phyloP scores from a whole-genome alignment of 2,113 vertebrate genomes.

The Ivindomyrus marchei region DNA sequence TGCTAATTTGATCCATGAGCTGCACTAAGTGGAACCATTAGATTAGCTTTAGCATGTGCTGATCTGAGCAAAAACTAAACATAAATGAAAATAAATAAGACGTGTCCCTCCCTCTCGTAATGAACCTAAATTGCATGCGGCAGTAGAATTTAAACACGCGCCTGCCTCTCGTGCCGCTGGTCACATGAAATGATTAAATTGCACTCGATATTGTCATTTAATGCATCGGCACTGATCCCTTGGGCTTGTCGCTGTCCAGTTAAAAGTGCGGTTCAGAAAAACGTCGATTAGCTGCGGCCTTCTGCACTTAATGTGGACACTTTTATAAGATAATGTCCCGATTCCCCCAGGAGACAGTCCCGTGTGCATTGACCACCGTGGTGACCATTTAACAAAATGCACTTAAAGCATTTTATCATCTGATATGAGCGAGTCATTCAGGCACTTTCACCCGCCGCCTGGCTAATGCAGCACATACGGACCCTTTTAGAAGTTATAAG shows the following conservation, averaged over 20 bases:
- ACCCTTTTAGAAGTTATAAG: not conserved
- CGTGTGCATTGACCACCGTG: not conserved
- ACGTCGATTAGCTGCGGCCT: not conserved
- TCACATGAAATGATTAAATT: conserved; percentile 13
- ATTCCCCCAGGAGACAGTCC: not conserved
- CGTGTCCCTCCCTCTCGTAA: not conserved
- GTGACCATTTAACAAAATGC: not conserved
- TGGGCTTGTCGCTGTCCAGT: not conserved
- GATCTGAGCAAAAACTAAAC: not conserved
- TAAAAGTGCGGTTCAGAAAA: conserved; percentile 11
- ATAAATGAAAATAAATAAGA: not conserved
- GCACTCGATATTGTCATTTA: not conserved
- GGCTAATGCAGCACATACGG: not conserved
- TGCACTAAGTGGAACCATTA: not conserved
- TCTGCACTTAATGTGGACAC: conserved; percentile 1
- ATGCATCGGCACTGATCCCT: not conserved
- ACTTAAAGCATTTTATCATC: conserved; percentile 11
- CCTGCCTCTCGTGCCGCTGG: not conserved
- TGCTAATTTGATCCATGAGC: not conserved
- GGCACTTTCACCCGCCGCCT: not conserved
- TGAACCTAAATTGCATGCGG: not conserved
- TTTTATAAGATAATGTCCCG: not conserved
- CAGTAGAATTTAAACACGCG: not conserved
- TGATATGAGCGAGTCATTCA: not conserved
- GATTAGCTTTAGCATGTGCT: not conserved